Evolutionary conservation across 2,113 vertebrate genomes (phyloP).

Genomic region (Limnothrissa miodon): DNA sequence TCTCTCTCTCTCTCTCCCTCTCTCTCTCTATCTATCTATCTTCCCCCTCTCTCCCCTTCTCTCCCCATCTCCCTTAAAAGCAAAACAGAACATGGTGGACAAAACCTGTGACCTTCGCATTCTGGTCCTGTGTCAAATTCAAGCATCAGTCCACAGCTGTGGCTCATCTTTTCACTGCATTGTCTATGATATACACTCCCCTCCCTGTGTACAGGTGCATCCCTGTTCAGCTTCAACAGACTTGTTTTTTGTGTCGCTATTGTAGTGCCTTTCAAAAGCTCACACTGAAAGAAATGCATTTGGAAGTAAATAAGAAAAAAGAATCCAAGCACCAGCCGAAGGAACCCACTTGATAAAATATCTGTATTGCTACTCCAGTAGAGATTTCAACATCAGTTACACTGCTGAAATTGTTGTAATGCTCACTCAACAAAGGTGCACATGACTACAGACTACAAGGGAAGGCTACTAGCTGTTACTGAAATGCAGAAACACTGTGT

Average conservation of each 20-base stretch:
- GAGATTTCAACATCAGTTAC: not conserved
- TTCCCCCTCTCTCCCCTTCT: not conserved
- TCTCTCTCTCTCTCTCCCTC: not conserved
- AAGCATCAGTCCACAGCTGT: conserved; percentile 48
- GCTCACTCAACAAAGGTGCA: not conserved
- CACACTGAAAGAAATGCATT: conserved; percentile 39
- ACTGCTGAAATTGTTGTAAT: not conserved
- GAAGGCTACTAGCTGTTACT: not conserved
- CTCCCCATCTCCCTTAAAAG: conserved; percentile 15
- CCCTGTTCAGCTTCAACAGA: conserved; percentile 49
- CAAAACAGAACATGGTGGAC: conserved; percentile 36
- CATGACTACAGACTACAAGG: not conserved
- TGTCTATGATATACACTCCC: conserved; percentile 45
- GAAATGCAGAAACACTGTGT: not conserved
- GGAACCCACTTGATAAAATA: not conserved
- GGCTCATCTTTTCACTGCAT: conserved; percentile 42
- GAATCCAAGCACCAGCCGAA: not conserved
- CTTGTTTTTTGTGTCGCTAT: conserved; percentile 52
- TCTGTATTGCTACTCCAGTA: not conserved
- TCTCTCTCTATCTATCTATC: conserved; percentile 8
- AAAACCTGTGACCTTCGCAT: conserved; percentile 57
- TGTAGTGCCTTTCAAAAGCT: conserved; percentile 51
- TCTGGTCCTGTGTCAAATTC: conserved; percentile 54
- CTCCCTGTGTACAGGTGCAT: conserved; percentile 51
- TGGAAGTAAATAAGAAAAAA: conserved; percentile 18